These are phyloP conservation scores for Xyrichtys novacula DNA, from an alignment of 2,797 vertebrate genomes.

Conservation along the genomic window DNA sequence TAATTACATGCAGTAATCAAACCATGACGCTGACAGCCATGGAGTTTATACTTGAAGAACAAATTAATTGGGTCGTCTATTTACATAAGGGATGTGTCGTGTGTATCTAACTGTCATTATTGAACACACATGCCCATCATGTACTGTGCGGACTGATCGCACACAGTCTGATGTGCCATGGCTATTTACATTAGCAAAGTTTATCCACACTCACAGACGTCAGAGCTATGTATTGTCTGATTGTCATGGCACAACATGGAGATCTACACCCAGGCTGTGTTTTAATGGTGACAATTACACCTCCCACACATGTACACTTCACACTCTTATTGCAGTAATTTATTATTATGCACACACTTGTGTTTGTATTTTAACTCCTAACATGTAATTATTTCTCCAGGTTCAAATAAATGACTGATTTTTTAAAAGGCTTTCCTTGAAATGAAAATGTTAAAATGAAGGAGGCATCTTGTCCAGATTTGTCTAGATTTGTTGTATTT, in stretches of 20 bases:
- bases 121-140: background rate
- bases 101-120: conserved; percentile 1
- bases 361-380: background rate
- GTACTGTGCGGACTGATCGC: background rate
- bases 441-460: background rate
- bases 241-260: background rate
- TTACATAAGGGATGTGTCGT: conserved; percentile 1
- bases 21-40: background rate
- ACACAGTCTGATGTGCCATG: background rate
- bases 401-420: background rate
- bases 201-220: background rate
- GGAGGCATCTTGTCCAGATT: background rate
- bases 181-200: background rate
- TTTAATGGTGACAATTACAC: conserved; percentile 11
- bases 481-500: background rate
- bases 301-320: conserved; percentile 6
- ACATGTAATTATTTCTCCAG: background rate
- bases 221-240: background rate
- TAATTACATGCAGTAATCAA: background rate
- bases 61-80: background rate
- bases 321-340: background rate
- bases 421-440: background rate
- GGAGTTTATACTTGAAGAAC: background rate
- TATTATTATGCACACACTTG: background rate
- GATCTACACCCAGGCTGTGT: conserved; percentile 1